phyloP scores from a whole-genome alignment of 2,888 invertebrate genomes.

The Zootermopsis nevadensis region DNA sequence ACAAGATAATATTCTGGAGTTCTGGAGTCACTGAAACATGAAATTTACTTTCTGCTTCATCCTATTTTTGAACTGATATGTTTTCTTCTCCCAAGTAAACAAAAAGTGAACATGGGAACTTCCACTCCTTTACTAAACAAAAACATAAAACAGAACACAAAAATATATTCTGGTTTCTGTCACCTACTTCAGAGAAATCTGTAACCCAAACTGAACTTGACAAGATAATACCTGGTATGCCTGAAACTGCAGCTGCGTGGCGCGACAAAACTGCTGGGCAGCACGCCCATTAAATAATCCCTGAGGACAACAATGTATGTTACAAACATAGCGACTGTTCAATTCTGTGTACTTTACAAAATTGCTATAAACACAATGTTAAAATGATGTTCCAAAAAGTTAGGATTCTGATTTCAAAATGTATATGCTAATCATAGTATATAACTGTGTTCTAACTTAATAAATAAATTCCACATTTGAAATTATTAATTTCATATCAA shows the following conservation, averaged over 20 bases:
- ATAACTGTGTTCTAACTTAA: too few relatives aligned
- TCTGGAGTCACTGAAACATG: too few relatives aligned
- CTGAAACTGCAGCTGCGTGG: background rate
- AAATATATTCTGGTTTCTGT: background rate
- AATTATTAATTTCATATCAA: too few relatives aligned
- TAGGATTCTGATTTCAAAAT: background rate
- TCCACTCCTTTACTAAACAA: background rate
- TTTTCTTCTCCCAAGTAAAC: constrained; percentile 5
- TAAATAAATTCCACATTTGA: too few relatives aligned
- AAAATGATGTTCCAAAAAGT: background rate
- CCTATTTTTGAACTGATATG: background rate
- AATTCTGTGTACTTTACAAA: background rate
- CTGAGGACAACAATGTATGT: constrained; percentile 19
- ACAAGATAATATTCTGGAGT: too few relatives aligned
- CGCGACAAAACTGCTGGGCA: constrained; percentile 9
- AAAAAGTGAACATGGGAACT: too few relatives aligned
- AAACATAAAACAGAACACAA: too few relatives aligned
- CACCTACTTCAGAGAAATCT: background rate
- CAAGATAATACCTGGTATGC: constrained; percentile 19
- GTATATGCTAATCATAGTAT: too few relatives aligned
- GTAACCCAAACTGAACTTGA: background rate
- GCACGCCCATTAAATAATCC: constrained; percentile 23
- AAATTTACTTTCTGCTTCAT: too few relatives aligned
- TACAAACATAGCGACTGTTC: background rate
- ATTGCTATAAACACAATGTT: background rate